phyloP scores from a whole-genome alignment of 2,113 vertebrate species.

The Hydrochoerus hydrochaeris region DNA sequence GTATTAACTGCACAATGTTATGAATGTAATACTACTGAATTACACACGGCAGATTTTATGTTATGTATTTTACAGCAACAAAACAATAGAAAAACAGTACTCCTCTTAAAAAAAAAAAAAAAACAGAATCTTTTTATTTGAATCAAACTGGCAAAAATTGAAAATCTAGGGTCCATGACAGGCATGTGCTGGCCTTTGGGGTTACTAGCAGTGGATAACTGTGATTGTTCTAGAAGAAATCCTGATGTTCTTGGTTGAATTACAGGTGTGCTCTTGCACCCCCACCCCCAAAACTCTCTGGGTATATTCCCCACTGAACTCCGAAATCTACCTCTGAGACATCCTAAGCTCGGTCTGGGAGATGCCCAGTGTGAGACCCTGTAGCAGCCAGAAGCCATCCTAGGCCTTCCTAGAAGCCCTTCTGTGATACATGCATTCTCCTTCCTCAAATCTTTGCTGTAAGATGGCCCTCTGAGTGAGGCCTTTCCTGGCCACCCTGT shows the following conservation, averaged over 20 bases:
- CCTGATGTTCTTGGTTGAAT: background rate
- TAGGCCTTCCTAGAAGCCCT: background rate
- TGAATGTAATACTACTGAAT: background rate
- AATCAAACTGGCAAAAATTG: background rate
- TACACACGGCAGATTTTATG: background rate
- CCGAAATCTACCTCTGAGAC: background rate
- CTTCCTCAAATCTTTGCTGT: background rate
- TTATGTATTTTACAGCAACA: background rate
- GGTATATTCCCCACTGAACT: background rate
- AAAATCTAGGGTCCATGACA: background rate
- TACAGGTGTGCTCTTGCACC: accelerated
- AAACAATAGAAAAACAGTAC: background rate
- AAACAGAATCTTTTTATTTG: background rate
- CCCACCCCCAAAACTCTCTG: background rate
- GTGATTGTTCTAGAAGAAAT: background rate
- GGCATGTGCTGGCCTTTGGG: background rate
- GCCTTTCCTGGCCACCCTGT: background rate
- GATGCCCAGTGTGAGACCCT: background rate
- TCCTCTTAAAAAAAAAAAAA: background rate
- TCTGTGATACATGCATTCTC: accelerated
- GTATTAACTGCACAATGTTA: background rate
- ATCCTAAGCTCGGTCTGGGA: background rate
- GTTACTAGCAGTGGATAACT: background rate
- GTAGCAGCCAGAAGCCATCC: background rate
- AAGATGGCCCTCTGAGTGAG: background rate